phyloP scores from a whole-genome alignment of 2,888 invertebrate genomes.

The Chaetoderma sp. region DNA sequence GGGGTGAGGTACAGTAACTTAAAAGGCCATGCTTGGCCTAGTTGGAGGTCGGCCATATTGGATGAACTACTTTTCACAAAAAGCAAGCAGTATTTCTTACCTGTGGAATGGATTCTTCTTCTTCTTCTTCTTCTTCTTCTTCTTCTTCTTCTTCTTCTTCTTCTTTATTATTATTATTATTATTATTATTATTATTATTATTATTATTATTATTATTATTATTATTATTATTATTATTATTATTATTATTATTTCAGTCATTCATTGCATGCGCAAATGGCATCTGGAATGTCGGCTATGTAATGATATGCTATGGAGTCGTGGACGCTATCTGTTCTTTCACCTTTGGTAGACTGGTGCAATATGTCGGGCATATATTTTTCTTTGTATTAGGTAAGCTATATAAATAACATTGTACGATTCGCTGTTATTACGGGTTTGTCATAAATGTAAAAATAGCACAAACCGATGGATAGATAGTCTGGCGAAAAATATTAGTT shows the following conservation, averaged over 20 bases:
- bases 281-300: slow-evolving; percentile 64
- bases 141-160: too few species aligned
- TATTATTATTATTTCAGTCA: slow-evolving; percentile 47
- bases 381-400: slow-evolving; percentile 54
- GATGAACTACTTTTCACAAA: too few species aligned
- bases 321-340: slow-evolving; percentile 65
- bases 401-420: slow-evolving; percentile 33
- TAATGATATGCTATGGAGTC: slow-evolving; percentile 66
- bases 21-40: too few species aligned
- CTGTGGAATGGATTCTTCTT: too few species aligned
- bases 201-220: too few species aligned
- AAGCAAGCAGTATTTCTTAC: too few species aligned
- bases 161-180: too few species aligned
- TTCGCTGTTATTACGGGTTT: neutral
- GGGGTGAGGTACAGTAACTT: too few species aligned
- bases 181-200: too few species aligned
- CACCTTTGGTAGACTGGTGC: slow-evolving; percentile 59
- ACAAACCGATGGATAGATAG: slow-evolving; percentile 2
- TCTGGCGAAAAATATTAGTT: neutral
- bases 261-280: slow-evolving; percentile 61
- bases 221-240: neutral
- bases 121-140: too few species aligned
- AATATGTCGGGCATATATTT: slow-evolving; percentile 62
- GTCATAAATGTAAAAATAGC: slow-evolving; percentile 1
- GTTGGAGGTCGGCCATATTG: too few species aligned